Evolutionary conservation across 2,113 vertebrate genomes (phyloP), one percentile per base, ranked within the genome.

Genomic region (Bujurquina vittata): DNA sequence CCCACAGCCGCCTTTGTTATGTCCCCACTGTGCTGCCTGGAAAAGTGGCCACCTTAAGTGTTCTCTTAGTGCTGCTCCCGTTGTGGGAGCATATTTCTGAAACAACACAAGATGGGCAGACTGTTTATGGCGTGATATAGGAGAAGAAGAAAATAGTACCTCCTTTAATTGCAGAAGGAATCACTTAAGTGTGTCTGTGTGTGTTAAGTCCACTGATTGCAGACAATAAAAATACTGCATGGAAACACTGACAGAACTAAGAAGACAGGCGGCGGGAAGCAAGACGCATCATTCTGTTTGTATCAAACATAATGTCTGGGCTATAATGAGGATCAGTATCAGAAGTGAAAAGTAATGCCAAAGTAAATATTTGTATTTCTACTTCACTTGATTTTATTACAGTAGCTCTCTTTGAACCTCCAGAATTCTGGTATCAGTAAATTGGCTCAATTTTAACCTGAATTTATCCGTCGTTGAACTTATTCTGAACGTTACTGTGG

Each of bases 11-110:
- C 73, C 74, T 85, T 88, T 90, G 76, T 89, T 89, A 84, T 88
- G 86, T 90, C 82, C 83, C 86, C 72, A 58, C 69, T 85, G 86
- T 85, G 84, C 87, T 67, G 81, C 80, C 77, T 77, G 87, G 77
- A 79, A 87, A 87, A 91, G 82, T 89, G 89, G 82, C 80, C 55
- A 77, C 80, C 82, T 84, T 87, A 90, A 87, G 91, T 87, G 84
- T 89, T 86, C 88, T 85, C 54, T 88, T 74, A 88, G 86, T 91
- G 84, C 72, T 29, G 56, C 75, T 85, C 75, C 75, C 87, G 80
- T 88, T 85, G 82, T 80, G 75, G 74, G 67, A 81, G 80, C 59
- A 20, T 83, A 60, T 89, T 89, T 84, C 61, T 67, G 62, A 88
- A 84, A 81, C 79, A 84, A 60, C 54, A 12, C 62, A 14, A 33